Percentiles rank a stretch among this genome's conserved stretches.
phyloP scores from a whole-genome alignment of 2,888 invertebrate genomes.

The Limnephilus lunatus region DNA sequence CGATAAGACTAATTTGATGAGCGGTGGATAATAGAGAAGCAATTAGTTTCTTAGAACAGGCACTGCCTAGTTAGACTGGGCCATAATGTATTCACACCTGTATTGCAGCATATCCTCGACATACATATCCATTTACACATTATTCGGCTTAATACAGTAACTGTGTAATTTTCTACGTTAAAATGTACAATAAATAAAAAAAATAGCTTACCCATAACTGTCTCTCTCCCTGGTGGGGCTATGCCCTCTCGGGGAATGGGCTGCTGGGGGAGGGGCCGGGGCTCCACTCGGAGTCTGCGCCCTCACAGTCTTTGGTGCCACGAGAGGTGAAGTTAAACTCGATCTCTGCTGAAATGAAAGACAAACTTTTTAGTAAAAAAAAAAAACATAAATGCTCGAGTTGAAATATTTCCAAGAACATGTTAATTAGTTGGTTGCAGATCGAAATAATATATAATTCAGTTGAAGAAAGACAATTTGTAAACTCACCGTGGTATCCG shows the following conservation, averaged over 20 bases:
- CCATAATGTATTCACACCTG: no score
- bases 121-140: no score
- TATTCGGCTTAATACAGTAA: no score
- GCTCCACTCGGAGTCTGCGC: conserved; percentile 73
- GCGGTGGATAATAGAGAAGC: neutral
- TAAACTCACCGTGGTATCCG: conserved; percentile 75
- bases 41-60: neutral
- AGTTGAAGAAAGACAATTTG: no score
- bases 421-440: no score
- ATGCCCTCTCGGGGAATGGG: conserved; percentile 87
- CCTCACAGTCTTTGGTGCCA: conserved; percentile 75
- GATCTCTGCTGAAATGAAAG: conserved; percentile 72
- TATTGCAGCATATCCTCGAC: no score
- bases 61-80: no score
- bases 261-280: conserved; percentile 71
- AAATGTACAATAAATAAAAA: no score
- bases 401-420: neutral
- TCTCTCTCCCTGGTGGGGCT: conserved; percentile 89
- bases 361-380: conserved; percentile 13
- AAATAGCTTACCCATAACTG: conserved; percentile 84
- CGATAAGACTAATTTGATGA: no score
- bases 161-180: no score
- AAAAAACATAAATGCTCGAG: neutral
- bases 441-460: no score
- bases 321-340: conserved; percentile 74